Base-by-base conservation (phyloP, 2,797 vertebrate genomes). In the Anabacerthia variegaticeps region DNA sequence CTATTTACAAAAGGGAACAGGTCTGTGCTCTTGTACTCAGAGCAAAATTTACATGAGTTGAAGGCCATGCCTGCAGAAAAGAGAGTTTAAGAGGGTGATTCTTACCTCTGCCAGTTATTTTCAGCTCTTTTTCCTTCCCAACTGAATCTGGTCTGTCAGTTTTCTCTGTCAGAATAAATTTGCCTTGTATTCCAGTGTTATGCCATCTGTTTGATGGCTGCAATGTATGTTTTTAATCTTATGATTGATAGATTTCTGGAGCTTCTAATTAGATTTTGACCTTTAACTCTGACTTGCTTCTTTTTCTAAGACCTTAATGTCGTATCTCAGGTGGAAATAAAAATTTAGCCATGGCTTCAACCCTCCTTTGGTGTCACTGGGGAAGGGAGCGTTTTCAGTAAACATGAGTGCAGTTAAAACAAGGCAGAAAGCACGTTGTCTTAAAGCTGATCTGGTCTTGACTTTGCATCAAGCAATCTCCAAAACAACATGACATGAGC, bases 171-270 rank as follows among this genome's bases (percentile, higher is more conserved):
- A 95, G 85, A 95, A 91, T 74, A 91, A 86, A 89, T 84, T 90
- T 76, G 62, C 80, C 78, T 65, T 49, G 24, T 85, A 43, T 91
- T 88, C 89, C 0, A 0, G 43, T 93, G 94, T 92, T 86, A 55
- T 28, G 30, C 92, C 85, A 92, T 95, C 93, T 94, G 93, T 88
- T 90, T 84, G 73, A 75, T 49, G 66, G 82, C 73, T 93, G 75
- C 54, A 71, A 20, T 95, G 7, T 71, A 71, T 77, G 65, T 61
- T 89, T 95, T 88, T 85, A 65, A 54, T 91, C 51, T n/a, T 34
- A 21, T 69, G 89, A 93, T 71, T 92, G 93, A 93, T 95, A 43
- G 92, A 55, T 92, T 95, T 81, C 59, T 95, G 88, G 88, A 95
- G 30, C 61, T 92, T 68, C 91, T 73, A 48, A 89, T 94, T 83